These are phyloP conservation scores for Mermis nigrescens DNA, from an alignment of 2,888 invertebrate genomes.

Conservation along the genomic window DNA sequence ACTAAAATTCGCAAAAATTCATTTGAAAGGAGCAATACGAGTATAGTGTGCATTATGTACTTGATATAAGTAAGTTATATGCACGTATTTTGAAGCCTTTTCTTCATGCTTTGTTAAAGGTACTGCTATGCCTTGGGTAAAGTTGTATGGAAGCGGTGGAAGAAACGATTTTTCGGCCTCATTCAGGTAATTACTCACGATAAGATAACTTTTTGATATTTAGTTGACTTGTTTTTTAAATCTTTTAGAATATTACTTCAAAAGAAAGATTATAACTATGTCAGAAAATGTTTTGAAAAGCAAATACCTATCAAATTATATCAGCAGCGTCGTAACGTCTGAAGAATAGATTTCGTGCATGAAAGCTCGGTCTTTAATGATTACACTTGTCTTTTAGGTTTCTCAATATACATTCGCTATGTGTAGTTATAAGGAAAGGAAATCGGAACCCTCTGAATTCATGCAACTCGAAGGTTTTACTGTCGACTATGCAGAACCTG, in stretches of 20 bases:
- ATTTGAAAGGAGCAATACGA: too few species aligned
- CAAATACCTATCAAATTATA: too few species aligned
- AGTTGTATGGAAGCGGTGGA: conserved; percentile 98
- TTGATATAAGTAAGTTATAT: neutral
- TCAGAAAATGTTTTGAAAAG: too few species aligned
- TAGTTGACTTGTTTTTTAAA: neutral
- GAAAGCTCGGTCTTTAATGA: too few species aligned
- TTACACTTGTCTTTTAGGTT: conserved; percentile 32
- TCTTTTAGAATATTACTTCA: neutral
- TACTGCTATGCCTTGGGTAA: conserved; percentile 47
- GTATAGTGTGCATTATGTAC: too few species aligned
- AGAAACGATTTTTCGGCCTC: conserved; percentile 86
- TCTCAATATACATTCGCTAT: conserved; percentile 99
- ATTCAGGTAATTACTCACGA: conserved; percentile 55
- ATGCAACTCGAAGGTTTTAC: conserved; percentile 98
- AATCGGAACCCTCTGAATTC: conserved; percentile 97
- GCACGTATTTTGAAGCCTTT: neutral
- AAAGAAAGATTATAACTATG: too few species aligned
- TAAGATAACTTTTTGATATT: neutral
- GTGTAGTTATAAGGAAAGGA: conserved; percentile 98
- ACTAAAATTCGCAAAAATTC: too few species aligned
- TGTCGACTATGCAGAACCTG: conserved; percentile 82
- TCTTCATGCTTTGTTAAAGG: conserved; percentile 20
- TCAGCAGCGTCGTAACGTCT: too few species aligned
- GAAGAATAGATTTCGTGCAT: too few species aligned